Evolutionary conservation across 2,888 invertebrate species (phyloP).

Genomic region (Acanthopleura granulata): DNA sequence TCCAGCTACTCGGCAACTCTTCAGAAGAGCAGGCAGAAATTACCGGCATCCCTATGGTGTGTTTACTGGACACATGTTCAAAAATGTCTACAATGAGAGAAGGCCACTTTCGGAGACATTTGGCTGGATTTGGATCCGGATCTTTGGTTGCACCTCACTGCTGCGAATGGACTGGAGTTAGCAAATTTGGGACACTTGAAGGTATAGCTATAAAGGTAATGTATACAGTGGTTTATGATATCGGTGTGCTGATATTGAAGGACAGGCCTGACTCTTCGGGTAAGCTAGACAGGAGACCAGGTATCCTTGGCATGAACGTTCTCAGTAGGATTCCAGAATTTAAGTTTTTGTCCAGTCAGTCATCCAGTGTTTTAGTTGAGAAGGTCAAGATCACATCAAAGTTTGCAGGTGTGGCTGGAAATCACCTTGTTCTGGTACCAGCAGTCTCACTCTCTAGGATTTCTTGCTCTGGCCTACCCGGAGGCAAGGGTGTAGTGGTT

Average conservation of each 20-base stretch:
- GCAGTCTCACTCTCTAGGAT: background rate
- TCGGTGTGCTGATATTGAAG: no score
- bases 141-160: background rate
- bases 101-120: background rate
- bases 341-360: background rate
- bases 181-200: background rate
- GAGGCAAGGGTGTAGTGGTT: background rate
- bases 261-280: background rate
- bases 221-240: background rate
- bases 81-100: background rate
- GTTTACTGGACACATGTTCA: no score
- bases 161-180: constrained; percentile 2
- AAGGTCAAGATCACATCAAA: background rate
- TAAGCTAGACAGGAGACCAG: background rate
- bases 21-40: no score
- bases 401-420: background rate
- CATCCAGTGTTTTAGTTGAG: background rate
- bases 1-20: no score
- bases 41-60: no score
- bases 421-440: background rate
- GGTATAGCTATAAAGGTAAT: background rate
- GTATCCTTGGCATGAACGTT: constrained; percentile 7
- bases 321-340: constrained; percentile 2
- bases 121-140: background rate
- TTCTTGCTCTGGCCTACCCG: background rate